Base-by-base conservation (phyloP, 1,140 invertebrate species). In the Drosophila cardini region DNA sequence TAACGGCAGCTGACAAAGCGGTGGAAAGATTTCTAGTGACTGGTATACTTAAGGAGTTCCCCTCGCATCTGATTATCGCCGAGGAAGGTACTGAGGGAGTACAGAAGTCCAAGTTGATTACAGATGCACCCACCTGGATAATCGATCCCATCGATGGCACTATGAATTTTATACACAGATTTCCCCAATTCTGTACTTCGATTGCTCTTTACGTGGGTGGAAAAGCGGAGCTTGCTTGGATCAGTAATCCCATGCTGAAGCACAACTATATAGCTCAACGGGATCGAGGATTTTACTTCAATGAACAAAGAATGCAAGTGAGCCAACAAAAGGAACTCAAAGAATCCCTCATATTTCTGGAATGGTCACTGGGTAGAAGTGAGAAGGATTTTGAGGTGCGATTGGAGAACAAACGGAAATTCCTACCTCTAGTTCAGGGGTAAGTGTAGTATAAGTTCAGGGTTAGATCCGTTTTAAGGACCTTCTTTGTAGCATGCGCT, bases 101-200 rank as follows among this genome's bases (percentile, higher is more conserved):
- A 95, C 34, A 92, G 92, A 16, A 96, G 96, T n/a, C n/a, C 92
- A 94, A 95, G 73, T 93, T 26, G 9, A 6, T 95, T 48, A 92
- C 98, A 13, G 98, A 98, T 91, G 94, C 94, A 10, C 98, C 98
- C 5, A 99, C 98, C 3, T 99, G 98, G 98, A 97, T 99, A 50
- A 98, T 99, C 69, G 98, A 97, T 92, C 96, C 96, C 0, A 94
- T 97, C 8, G 96, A 97, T 92, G 96, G 97, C 10, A 97, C 97
- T 0, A 95, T 97, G 94, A 98, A 97, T 92, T 97, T 97, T 91
- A 95, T 98, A 10, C 97, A 98, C 90, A 93, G 94, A 2, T 95
- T 97, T 82, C 96, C 96, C 1, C 94, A 96, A 75, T 95, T 95
- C 16, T 97, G 96, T 72, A 95, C 97, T 78, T 97, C 96, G 0